Base-by-base conservation (phyloP, 2,113 vertebrate genomes). In the Hyaena hyaena region DNA sequence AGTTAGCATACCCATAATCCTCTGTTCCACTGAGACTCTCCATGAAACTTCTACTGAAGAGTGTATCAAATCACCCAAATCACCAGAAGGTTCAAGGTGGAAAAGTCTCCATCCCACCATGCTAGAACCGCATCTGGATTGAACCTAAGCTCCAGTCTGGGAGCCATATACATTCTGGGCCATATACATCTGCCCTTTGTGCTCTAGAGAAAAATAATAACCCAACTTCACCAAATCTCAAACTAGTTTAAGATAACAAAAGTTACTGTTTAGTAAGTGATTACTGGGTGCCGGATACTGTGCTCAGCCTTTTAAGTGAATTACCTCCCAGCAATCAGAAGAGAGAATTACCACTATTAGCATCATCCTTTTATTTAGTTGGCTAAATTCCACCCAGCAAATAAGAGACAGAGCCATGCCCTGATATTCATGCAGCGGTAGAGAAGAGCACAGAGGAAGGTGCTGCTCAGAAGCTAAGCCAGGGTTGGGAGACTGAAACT, bases 301-400 rank as follows among this genome's bases (percentile, higher is more conserved):
- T 73, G 55, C 9, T 85, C 84, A 84, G 58, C 39, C 63, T 97
- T 92, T 95, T 80, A 53, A 83, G 93, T 84, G 55, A 97, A 96
- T 93, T 87, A 39, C 19, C 69, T 92, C 55, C 31, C 11, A 43
- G 79, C 45, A 87, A 80, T 86, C 94, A 48, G 12, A 85, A 63
- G 43, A 91, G 17, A 88, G 77, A 95, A 76, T 97, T 65, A 80
- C 35, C 83, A 81, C 58, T 43, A 65, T 93, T 31, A 89, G 26
- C 16, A 74, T 55, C 39, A 35, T 69, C 77, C 63, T 50, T 63
- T 16, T 23, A 43, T 82, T 89, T 71, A 77, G 31, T 45, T 33
- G 15, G 39, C 39, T 77, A 23, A 43, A 73, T 81, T 86, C 79
- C 84, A 88, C 55, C 31, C 12, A 90, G 43, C n/a, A 43, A 58